Conservation (phyloP, 2,113 vertebrate genomes). For the Otus sunia region DNA sequence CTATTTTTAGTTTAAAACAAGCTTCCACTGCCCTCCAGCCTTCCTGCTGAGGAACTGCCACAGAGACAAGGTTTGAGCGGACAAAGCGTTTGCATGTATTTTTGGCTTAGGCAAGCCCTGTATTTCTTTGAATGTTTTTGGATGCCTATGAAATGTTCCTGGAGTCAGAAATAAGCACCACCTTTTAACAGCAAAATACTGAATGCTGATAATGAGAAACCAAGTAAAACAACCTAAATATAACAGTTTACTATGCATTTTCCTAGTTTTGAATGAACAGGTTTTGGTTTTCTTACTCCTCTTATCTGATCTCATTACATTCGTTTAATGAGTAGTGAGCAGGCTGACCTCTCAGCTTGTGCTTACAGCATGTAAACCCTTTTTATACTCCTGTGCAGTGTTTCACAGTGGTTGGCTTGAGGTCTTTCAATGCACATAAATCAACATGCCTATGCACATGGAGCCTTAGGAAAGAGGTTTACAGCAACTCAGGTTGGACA, state of each 20-base stretch:
- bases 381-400: background rate
- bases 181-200: background rate
- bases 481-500: background rate
- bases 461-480: background rate
- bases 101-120: background rate
- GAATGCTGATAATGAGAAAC: background rate
- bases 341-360: background rate
- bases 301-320: background rate
- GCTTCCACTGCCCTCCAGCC: conserved; percentile 64
- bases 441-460: background rate
- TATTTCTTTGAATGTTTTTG: background rate
- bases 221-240: background rate
- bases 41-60: conserved; percentile 36
- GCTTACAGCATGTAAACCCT: background rate
- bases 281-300: background rate
- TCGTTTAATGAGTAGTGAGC: fast-evolving
- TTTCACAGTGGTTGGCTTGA: background rate
- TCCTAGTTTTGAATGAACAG: background rate
- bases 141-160: background rate
- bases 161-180: background rate
- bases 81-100: background rate
- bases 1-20: conserved; percentile 32
- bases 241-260: background rate
- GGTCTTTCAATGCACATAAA: background rate
- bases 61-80: background rate